These are phyloP conservation scores for Thyatira batis DNA, from an alignment of 2,888 invertebrate genomes.

Conservation along the genomic window DNA sequence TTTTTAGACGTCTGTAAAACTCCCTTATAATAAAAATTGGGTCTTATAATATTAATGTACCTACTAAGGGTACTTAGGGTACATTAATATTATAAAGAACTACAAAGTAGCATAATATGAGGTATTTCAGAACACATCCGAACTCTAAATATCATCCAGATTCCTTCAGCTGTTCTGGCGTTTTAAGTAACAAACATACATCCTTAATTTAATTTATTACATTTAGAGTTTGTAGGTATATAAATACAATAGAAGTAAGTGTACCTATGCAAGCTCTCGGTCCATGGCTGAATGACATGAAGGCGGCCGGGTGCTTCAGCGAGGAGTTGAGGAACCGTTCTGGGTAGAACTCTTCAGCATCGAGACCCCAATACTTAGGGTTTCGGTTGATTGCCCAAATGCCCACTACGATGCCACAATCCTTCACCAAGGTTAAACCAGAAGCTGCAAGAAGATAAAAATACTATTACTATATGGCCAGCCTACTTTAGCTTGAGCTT, in stretches of 20 bases:
- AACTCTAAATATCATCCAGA: too few species aligned
- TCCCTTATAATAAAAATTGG: too few species aligned
- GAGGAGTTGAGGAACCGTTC: constrained; percentile 41
- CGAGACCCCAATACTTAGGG: constrained; percentile 47
- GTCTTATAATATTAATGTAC: too few species aligned
- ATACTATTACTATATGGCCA: not conserved
- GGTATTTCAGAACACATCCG: too few species aligned
- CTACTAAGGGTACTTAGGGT: too few species aligned
- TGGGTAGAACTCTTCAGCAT: constrained; percentile 43
- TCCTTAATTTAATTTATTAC: too few species aligned
- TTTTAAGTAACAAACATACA: too few species aligned
- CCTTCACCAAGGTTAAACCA: constrained; percentile 34
- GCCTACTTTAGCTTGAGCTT: not conserved
- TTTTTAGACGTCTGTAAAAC: too few species aligned
- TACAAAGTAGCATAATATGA: too few species aligned
- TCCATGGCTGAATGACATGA: constrained; percentile 44
- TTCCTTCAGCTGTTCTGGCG: too few species aligned
- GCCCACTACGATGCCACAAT: constrained; percentile 27
- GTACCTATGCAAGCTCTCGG: constrained; percentile 48
- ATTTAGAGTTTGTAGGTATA: not conserved
- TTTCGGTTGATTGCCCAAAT: constrained; percentile 67
- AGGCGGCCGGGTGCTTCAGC: constrained; percentile 35
- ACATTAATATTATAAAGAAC: too few species aligned
- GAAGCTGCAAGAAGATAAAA: constrained; percentile 28
- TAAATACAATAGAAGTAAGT: not conserved